Conservation (phyloP, 2,113 vertebrate genomes). For the Cyanoliseus patagonus region DNA sequence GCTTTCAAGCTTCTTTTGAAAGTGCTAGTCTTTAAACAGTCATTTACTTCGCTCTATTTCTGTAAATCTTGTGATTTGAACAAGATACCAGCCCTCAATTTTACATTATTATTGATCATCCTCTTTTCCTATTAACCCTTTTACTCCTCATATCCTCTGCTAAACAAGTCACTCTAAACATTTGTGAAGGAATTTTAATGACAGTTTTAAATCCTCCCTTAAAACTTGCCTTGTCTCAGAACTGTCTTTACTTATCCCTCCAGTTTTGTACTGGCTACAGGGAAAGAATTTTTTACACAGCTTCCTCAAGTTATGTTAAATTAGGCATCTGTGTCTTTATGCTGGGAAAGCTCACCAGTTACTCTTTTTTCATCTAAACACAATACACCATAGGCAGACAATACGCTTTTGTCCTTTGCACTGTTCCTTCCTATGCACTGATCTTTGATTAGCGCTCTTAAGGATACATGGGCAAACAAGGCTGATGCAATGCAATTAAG, state of each 20-base stretch:
- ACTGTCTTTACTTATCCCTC: neutral
- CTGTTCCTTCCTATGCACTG: fast-evolving
- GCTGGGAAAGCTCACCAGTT: neutral
- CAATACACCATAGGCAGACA: neutral
- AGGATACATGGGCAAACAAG: neutral
- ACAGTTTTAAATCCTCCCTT: neutral
- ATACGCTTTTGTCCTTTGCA: neutral
- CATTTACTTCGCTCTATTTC: neutral
- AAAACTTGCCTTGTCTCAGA: neutral
- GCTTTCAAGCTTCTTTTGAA: neutral
- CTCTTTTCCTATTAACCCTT: neutral
- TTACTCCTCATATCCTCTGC: neutral
- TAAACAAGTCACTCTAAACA: neutral
- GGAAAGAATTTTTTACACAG: neutral
- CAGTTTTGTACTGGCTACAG: neutral
- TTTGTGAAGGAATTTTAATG: neutral
- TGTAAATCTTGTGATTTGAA: neutral
- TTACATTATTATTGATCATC: neutral
- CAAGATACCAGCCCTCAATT: neutral
- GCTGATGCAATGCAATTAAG: neutral
- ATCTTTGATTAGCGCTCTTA: neutral
- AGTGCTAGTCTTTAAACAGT: neutral
- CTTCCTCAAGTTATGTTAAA: neutral
- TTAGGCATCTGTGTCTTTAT: neutral
- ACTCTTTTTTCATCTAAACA: neutral